Conservation (phyloP, 2,888 invertebrate species). For the Diarsia mendica region DNA sequence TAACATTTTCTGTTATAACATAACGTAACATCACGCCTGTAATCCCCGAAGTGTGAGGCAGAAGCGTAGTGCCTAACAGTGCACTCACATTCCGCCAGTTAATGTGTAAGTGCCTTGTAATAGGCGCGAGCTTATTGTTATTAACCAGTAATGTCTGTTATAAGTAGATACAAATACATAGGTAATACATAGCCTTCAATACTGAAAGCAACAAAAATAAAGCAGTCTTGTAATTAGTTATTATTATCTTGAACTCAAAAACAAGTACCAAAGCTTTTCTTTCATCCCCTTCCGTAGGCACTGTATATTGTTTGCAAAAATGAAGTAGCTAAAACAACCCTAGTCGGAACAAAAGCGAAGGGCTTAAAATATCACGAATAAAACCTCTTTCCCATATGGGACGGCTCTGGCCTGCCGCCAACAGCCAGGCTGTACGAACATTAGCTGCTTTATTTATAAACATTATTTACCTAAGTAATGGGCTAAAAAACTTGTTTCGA, state of each 20-base stretch:
- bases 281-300: slow-evolving; percentile 1
- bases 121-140: too few relatives aligned
- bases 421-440: slow-evolving; percentile 43
- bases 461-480: slow-evolving; percentile 41
- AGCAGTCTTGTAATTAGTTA: too few relatives aligned
- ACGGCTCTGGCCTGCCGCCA: slow-evolving; percentile 64
- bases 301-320: slow-evolving; percentile 31
- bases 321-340: slow-evolving; percentile 39
- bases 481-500: slow-evolving; percentile 25
- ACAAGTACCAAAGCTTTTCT: slow-evolving; percentile 17
- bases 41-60: too few relatives aligned
- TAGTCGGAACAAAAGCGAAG: slow-evolving; percentile 51
- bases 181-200: neutral
- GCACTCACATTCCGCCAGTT: too few relatives aligned
- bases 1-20: neutral
- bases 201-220: neutral
- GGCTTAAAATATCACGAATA: slow-evolving; percentile 64
- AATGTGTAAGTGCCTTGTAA: too few relatives aligned
- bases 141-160: too few relatives aligned
- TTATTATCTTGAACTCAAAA: slow-evolving; percentile 8
- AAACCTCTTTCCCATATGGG: slow-evolving; percentile 62
- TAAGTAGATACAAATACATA: neutral
- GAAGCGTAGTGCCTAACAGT: too few relatives aligned
- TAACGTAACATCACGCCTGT: too few relatives aligned
- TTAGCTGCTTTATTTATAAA: slow-evolving; percentile 59